A percentile compares a stretch with the other conserved stretches of the same genome.
These are phyloP conservation scores for Oncorhynchus nerka DNA, from an alignment of 2,113 vertebrate species.

Conservation along the genomic window DNA sequence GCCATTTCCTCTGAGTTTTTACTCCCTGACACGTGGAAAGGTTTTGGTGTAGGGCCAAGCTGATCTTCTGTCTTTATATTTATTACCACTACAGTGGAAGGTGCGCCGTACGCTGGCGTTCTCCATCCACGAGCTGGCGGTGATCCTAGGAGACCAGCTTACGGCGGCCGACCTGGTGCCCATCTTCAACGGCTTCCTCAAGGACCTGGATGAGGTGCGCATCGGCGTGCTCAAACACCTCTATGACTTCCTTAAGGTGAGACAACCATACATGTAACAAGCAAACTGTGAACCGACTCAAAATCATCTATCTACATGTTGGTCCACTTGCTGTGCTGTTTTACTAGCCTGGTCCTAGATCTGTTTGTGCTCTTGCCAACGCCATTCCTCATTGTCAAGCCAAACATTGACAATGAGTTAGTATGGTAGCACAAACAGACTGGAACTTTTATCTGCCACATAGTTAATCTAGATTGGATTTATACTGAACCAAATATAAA, in stretches of 20 bases:
- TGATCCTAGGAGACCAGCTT: constrained; percentile 94
- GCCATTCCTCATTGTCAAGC: background rate
- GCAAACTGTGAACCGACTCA: no score
- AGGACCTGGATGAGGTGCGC: constrained; percentile 96
- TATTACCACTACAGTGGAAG: constrained; percentile 83
- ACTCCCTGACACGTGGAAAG: no score
- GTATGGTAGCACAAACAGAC: no score
- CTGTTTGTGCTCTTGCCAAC: no score
- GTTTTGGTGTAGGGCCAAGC: background rate
- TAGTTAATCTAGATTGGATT: no score
- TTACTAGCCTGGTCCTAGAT: no score
- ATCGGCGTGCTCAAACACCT: constrained; percentile 97
- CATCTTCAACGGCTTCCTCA: constrained; percentile 97
- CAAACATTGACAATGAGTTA: no score
- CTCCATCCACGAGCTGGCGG: constrained; percentile 94
- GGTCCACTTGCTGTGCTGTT: no score
- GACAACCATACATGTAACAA: background rate
- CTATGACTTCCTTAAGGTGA: constrained; percentile 95
- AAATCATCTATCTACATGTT: no score
- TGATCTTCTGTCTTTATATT: background rate
- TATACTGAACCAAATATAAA: no score
- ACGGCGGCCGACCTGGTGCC: constrained; percentile 96
- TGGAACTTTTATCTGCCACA: no score
- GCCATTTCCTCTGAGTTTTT: no score
- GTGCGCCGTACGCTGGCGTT: constrained; percentile 94